Evolutionary conservation across 2,888 invertebrate species (phyloP).

Genomic region (Sceliomorpha sp.): DNA sequence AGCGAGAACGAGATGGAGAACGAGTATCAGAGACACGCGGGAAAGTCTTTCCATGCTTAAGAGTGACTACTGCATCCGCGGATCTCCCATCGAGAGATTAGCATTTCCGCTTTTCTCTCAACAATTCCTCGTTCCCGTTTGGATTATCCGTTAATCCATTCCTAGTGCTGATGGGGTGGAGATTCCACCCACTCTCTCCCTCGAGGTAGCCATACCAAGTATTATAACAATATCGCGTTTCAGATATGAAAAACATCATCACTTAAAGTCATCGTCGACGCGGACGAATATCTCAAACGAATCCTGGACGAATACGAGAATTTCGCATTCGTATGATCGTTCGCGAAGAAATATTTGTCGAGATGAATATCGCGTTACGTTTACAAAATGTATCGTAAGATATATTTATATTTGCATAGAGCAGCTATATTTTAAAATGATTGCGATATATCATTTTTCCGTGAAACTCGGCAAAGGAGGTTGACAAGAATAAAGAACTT

Average conservation of each 20-base stretch:
- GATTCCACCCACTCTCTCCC: slow-evolving; percentile 66
- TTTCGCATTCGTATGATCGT: too few species aligned
- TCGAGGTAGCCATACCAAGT: slow-evolving; percentile 75
- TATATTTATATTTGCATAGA: slow-evolving; percentile 25
- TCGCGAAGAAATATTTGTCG: too few species aligned
- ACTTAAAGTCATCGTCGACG: slow-evolving; percentile 30
- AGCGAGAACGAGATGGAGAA: slow-evolving; percentile 44
- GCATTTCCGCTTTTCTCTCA: slow-evolving; percentile 79
- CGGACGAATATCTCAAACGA: too few species aligned
- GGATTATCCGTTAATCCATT: slow-evolving; percentile 78
- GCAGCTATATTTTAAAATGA: slow-evolving; percentile 27
- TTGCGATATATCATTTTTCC: slow-evolving; percentile 38
- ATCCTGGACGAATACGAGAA: too few species aligned
- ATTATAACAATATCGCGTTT: slow-evolving; percentile 77
- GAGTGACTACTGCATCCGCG: slow-evolving; percentile 63
- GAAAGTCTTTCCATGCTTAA: slow-evolving; percentile 57
- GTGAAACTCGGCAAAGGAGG: slow-evolving; percentile 12
- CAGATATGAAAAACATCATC: slow-evolving; percentile 57
- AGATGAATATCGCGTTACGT: slow-evolving; percentile 43
- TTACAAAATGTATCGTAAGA: slow-evolving; percentile 38
- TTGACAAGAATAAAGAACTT: slow-evolving; percentile 29
- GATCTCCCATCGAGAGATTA: slow-evolving; percentile 79
- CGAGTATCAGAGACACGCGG: slow-evolving; percentile 49
- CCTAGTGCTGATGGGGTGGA: slow-evolving; percentile 60
- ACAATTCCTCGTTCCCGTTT: slow-evolving; percentile 76